These are phyloP conservation scores for Eupithecia subumbrata DNA, from an alignment of 2,888 invertebrate species.

Conservation along the genomic window DNA sequence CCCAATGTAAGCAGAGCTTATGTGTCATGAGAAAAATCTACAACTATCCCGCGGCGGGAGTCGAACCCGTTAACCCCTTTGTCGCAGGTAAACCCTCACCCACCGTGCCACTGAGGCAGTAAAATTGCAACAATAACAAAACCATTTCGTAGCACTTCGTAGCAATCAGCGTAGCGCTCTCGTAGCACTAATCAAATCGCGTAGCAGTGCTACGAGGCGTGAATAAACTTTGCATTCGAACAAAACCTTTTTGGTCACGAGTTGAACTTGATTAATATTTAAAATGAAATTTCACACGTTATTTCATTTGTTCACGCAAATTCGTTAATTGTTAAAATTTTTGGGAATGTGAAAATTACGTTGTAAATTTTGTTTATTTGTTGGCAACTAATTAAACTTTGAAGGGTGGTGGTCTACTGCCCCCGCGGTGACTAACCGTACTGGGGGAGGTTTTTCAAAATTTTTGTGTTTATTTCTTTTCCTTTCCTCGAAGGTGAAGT, in stretches of 20 bases:
- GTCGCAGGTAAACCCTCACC: not conserved
- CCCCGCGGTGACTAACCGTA: too few species aligned
- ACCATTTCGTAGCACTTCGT: conserved; percentile 42
- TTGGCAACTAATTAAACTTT: not conserved
- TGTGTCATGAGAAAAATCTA: not conserved
- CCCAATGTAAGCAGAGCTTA: not conserved
- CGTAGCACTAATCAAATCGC: conserved; percentile 47
- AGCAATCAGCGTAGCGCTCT: conserved; percentile 45
- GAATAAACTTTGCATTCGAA: not conserved
- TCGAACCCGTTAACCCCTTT: not conserved
- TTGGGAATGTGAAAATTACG: not conserved
- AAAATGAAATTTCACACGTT: not conserved
- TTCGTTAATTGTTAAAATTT: not conserved
- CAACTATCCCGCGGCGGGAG: not conserved
- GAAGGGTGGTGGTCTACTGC: too few species aligned
- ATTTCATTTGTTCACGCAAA: not conserved
- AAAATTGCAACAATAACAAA: not conserved
- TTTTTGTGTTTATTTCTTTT: too few species aligned
- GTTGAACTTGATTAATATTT: not conserved
- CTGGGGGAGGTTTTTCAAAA: too few species aligned
- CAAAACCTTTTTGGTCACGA: not conserved
- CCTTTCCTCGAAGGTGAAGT: too few species aligned
- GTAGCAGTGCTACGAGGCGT: conserved; percentile 34
- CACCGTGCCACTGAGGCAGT: not conserved
- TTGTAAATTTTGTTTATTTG: conserved; percentile 4